Evolutionary conservation across 2,797 vertebrate genomes (phyloP), one percentile per base, ranked within the genome.

Genomic region (Schizopygopsis pylzovi): DNA sequence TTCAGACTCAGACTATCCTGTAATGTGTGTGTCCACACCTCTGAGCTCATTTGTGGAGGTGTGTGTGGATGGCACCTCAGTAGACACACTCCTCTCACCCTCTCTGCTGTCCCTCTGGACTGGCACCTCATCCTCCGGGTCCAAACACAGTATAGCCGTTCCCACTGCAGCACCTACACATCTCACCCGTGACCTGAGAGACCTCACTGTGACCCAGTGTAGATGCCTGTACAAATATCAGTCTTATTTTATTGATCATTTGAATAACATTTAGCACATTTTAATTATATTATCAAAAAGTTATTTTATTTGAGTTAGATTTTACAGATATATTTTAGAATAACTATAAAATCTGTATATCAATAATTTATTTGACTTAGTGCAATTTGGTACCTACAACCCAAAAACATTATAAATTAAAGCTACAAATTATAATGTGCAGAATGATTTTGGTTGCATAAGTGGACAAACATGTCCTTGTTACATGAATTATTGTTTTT

Each of bases 41-140:
- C 82, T 16, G 3, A 56, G 73, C 82, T 87, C 68, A 84, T 85
- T 71, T 84, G 54, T 20, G 52, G 67, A 89, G 86, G 89, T 85
- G 88, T 88, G 83, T 59, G 79, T 76, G 37, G 20, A 73, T 75
- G 54, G 73, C 85, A 83, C 90, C 84, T 90, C 88, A 37, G 81
- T 43, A 79, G 68, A 84, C 86, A 90, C 89, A 90, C 88, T 90
- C 86, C 56, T 88, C 80, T 81, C 73, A 65, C 78, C 56, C 79
- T 49, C 76, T 47, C 41, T 37, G 15, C 78, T 43, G 15, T 47
- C 59, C 47, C 65, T 67, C 73, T 80, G 41, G 67, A 75, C 83
- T 79, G 78, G 83, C 89, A 89, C 89, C 90, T 89, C 73, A 22
- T 15, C 79, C 77, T 52, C 15, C 2, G 59, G 52, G 41, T 63